These are phyloP conservation scores for Tragulus kanchil DNA, from an alignment of 2,113 vertebrate genomes.

Conservation along the genomic window DNA sequence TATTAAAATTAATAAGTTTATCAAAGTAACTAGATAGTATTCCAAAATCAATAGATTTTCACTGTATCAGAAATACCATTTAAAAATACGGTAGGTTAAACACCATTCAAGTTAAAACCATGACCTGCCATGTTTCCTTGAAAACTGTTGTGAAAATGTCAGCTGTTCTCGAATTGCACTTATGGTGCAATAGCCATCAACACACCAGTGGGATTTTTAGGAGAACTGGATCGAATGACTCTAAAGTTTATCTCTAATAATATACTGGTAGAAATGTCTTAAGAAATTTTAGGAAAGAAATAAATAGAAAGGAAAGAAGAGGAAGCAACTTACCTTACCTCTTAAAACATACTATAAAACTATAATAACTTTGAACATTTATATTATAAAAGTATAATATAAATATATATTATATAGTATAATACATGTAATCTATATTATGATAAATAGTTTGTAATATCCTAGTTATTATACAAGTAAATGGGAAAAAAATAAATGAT, in stretches of 20 bases:
- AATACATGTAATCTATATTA: neutral
- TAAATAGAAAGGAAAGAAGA: neutral
- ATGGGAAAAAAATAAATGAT: neutral
- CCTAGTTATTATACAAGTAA: slow-evolving; percentile 50
- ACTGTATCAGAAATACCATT: neutral
- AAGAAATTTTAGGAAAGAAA: slow-evolving; percentile 25
- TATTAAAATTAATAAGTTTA: slow-evolving; percentile 47
- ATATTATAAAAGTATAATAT: slow-evolving; percentile 7
- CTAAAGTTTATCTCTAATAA: slow-evolving; percentile 21
- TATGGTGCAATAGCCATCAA: neutral
- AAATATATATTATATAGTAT: neutral
- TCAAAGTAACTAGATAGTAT: neutral
- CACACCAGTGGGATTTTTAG: neutral
- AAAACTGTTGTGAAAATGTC: neutral
- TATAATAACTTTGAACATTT: slow-evolving; percentile 39
- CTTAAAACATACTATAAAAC: slow-evolving; percentile 28
- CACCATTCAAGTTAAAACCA: neutral
- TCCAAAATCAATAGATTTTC: slow-evolving; percentile 35
- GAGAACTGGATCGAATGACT: slow-evolving; percentile 17
- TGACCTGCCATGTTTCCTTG: neutral
- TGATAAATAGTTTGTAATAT: neutral
- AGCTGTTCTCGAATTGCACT: neutral
- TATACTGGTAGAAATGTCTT: neutral
- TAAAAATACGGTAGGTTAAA: neutral
- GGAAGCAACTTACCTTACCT: neutral